Base-by-base conservation (phyloP, 2,888 invertebrate species). In the Apantesis nais region DNA sequence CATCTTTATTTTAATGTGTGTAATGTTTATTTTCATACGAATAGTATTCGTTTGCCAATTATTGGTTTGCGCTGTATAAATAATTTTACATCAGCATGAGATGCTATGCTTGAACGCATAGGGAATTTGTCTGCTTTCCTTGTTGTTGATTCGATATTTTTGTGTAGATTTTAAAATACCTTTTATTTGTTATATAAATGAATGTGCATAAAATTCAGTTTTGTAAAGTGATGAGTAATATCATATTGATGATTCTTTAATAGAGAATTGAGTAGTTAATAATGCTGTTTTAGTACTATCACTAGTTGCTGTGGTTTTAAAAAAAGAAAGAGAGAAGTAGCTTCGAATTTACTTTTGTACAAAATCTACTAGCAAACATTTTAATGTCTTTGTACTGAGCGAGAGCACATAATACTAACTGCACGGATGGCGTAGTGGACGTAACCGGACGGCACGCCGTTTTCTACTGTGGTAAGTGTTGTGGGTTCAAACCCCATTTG, bases 51-150 rank as follows among this genome's bases (percentile, higher is more conserved):
- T 68, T 76, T 73, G 68, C 67, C 61, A 69, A 67, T 76, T 74
- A 76, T 75, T 75, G 62, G 68, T 68, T 76, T 68, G 74, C 71
- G 67, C 74, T 78, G 80, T 77, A 79, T 74, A 80, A 48, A 77
- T 80, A 55, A 67, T 67, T 62, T 63, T 44, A 70, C 68, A 71
- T 77, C 74, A 73, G 72, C 78, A 76, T 78, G 78, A 79, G 81
- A 76, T 76, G 83, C 78, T 81, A 87, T 82, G 87, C 87, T 74
- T 85, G 83, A 83, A 70, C 76, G 78, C 76, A 76, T 81, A 78
- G 83, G 74, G 83, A 88, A 86, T 86, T 81, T 83, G 83, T 82
- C 84, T 87, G 85, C 86, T 84, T 85, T 85, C 80, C 82, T 85
- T 75, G 78, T 74, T 76, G 64, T 70, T 74, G 73, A 72, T 68